phyloP scores from a whole-genome alignment of 1,140 invertebrate genomes.

The Dendroctonus valens region DNA sequence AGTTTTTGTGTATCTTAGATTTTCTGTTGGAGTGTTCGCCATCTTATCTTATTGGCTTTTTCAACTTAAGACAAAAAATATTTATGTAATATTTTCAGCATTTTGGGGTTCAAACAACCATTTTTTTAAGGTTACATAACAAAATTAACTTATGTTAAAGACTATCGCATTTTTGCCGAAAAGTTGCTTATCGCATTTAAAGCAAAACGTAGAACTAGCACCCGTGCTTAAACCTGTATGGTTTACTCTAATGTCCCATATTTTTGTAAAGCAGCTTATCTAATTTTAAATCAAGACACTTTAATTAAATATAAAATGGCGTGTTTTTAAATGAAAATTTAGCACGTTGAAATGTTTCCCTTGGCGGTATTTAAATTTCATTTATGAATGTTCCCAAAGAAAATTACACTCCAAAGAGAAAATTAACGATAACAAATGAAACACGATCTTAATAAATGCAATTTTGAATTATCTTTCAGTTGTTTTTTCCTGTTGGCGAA shows the following conservation, averaged over 20 bases:
- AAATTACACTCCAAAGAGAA: constrained; percentile 10
- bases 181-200: no score
- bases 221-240: no score
- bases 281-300: constrained; percentile 7
- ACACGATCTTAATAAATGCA: constrained; percentile 7
- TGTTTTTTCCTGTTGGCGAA: background rate
- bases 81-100: background rate
- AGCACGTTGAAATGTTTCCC: constrained; percentile 7
- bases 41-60: constrained; percentile 8
- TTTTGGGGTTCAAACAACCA: no score
- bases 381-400: constrained; percentile 18
- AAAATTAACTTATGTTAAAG: no score
- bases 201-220: no score
- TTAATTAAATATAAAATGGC: constrained; percentile 15
- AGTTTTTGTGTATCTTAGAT: constrained; percentile 14
- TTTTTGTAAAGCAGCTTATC: constrained; percentile 3
- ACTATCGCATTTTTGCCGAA: no score
- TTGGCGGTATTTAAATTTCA: constrained; percentile 20
- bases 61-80: background rate
- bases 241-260: background rate
- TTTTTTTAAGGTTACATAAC: no score
- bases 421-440: constrained; percentile 24
- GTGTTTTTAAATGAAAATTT: constrained; percentile 14
- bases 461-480: constrained; percentile 11
- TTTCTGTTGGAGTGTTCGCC: background rate